These are phyloP conservation scores for Epinotia brunnichana DNA, from an alignment of 2,888 invertebrate genomes.

Conservation along the genomic window DNA sequence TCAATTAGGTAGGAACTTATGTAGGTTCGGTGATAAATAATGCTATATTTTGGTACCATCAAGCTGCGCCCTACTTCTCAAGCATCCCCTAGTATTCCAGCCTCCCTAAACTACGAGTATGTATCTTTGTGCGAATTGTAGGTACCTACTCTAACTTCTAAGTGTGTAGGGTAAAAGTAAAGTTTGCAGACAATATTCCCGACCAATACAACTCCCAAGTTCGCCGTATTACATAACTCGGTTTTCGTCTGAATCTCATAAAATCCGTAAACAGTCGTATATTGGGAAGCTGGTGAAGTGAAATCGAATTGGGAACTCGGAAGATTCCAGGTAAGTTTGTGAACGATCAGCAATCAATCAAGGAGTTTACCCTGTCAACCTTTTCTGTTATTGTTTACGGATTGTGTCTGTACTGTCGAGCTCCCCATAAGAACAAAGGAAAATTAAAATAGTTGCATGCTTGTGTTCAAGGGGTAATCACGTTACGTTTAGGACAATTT, in stretches of 20 bases:
- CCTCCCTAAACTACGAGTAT: not conserved
- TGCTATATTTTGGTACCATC: no score
- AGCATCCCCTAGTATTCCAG: not conserved
- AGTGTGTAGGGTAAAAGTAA: not conserved
- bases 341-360: conserved; percentile 23
- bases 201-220: not conserved
- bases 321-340: not conserved
- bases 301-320: conserved; percentile 1
- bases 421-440: not conserved
- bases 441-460: no score
- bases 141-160: not conserved
- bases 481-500: no score
- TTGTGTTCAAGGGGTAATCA: no score
- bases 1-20: no score
- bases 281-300: conserved; percentile 1
- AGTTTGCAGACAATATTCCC: conserved; percentile 4
- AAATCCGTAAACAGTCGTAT: not conserved
- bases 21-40: no score
- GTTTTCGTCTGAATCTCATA: not conserved
- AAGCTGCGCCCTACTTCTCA: no score
- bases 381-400: conserved; percentile 19
- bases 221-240: not conserved
- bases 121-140: not conserved
- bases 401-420: not conserved
- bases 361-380: conserved; percentile 22